phyloP scores from a whole-genome alignment of 2,888 invertebrate genomes.

The Formica aserva region DNA sequence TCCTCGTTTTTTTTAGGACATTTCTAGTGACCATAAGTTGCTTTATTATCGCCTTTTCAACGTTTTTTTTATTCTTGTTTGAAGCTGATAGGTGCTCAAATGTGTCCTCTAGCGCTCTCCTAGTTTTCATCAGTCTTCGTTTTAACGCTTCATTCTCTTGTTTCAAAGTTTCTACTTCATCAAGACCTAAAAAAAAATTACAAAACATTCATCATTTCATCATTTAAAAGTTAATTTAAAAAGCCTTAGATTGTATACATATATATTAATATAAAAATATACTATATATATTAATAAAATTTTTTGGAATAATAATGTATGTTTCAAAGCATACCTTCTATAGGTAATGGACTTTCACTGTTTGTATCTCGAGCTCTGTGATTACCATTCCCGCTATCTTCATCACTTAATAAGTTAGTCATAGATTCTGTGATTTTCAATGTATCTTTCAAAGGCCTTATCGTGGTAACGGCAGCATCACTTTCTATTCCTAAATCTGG shows the following conservation, averaged over 20 bases:
- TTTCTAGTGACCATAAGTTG: slow-evolving; percentile 83
- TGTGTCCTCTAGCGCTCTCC: slow-evolving; percentile 92
- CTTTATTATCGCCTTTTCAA: slow-evolving; percentile 91
- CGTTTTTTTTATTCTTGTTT: slow-evolving; percentile 93
- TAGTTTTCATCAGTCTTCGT: slow-evolving; percentile 90
- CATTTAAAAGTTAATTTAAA: background rate
- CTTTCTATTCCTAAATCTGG: slow-evolving; percentile 97
- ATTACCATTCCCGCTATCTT: slow-evolving; percentile 77
- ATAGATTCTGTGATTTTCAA: slow-evolving; percentile 85
- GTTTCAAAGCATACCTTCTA: slow-evolving; percentile 78
- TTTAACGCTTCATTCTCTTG: slow-evolving; percentile 91
- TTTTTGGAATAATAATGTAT: background rate
- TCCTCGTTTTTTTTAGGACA: slow-evolving; percentile 84
- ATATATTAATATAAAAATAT: background rate
- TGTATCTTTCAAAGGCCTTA: slow-evolving; percentile 82
- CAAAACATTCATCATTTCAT: background rate
- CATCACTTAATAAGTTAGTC: slow-evolving; percentile 84
- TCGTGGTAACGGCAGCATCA: slow-evolving; percentile 86
- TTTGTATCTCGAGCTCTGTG: slow-evolving; percentile 77
- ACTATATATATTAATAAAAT: background rate
- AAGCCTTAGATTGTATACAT: background rate
- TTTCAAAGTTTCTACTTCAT: slow-evolving; percentile 86
- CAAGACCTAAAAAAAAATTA: slow-evolving; percentile 77
- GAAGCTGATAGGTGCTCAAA: slow-evolving; percentile 91
- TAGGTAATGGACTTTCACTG: slow-evolving; percentile 82